Base-by-base conservation (phyloP, 2,113 vertebrate species). In the Neodontobutis hainanensis region DNA sequence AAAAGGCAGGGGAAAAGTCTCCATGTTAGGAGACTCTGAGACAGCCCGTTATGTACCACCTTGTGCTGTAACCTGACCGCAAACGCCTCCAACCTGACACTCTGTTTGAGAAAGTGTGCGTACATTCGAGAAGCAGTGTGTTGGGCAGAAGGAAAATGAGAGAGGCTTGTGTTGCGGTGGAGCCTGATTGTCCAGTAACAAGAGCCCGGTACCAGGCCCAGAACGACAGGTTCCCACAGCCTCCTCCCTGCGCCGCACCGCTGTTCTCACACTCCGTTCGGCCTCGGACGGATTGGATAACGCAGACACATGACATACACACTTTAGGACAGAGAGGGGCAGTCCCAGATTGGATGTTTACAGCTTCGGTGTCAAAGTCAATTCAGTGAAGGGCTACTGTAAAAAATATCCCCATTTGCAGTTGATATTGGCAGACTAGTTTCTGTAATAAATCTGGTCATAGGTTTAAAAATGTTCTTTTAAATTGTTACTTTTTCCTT, bases 191-290 rank as follows among this genome's bases (percentile, higher is more conserved):
- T 64, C 67, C 51, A 69, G 89, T 85, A 91, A 90, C 72, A 45
- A 67, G 85, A 91, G 78, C 80, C 32, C 35, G 58, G 66, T 71
- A 85, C 86, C 83, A 75, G 73, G 36, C 49, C 19, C 55, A 45
- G 66, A 70, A 65, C 69, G 86, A 88, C 85, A 82, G 82, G 72
- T 91, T 92, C 90, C 87, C 88, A 90, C 89, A 87, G 81, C 69
- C 84, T 86, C 83, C 70, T 19, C 48, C 16, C 8, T 50, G 48
- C 8, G 32, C 68, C 63, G 55, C 44, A 34, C 14, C 32, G 72
- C 70, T 55, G 42, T 75, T 75, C 74, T 75, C 82, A 75, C 80
- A 87, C 81, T 47, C 68, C 81, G 44, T 57, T 48, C 3, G 40
- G 16, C 66, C 58, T 19, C 69, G 11, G 11, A 12, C 5, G 50